These are phyloP conservation scores for Drosophila ercepeae DNA, from an alignment of 1,140 invertebrate genomes.

Conservation along the genomic window DNA sequence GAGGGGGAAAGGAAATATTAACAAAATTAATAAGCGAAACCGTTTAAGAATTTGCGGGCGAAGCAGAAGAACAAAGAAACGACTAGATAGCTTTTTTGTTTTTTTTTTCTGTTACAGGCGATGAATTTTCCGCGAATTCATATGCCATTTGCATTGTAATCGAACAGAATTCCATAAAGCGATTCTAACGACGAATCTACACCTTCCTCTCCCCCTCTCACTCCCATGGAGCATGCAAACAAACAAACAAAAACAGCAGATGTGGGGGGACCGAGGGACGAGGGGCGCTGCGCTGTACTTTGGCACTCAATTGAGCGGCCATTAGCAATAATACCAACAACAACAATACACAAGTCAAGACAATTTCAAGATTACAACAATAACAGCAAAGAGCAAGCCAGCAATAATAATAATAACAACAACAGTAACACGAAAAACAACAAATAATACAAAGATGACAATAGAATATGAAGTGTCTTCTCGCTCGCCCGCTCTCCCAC, in stretches of 20 bases:
- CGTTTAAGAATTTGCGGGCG: slow-evolving; percentile 6
- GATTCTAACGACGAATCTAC: no score
- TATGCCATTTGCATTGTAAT: slow-evolving; percentile 1
- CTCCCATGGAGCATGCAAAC: slow-evolving; percentile 6
- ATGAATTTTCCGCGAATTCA: slow-evolving; percentile 2
- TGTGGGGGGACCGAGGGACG: neutral
- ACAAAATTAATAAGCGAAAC: slow-evolving; percentile 41
- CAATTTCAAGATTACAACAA: slow-evolving; percentile 80
- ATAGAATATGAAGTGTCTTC: slow-evolving; percentile 75
- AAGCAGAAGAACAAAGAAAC: slow-evolving; percentile 2
- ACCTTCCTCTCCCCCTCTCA: neutral
- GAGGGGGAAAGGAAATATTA: slow-evolving; percentile 22
- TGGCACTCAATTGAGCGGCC: slow-evolving; percentile 79
- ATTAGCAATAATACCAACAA: slow-evolving; percentile 72
- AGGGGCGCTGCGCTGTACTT: slow-evolving; percentile 60
- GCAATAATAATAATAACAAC: slow-evolving; percentile 29
- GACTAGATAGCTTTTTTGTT: neutral
- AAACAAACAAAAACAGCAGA: slow-evolving; percentile 4
- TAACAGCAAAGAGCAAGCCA: slow-evolving; percentile 24
- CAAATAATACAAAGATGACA: slow-evolving; percentile 60
- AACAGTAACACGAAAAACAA: slow-evolving; percentile 57
- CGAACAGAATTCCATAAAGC: neutral
- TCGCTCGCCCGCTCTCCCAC: slow-evolving; percentile 4
- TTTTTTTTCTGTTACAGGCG: neutral
- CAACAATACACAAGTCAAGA: slow-evolving; percentile 55